A percentile compares a stretch with the other conserved stretches of the same genome.
phyloP scores from a whole-genome alignment of 2,888 invertebrate genomes.

The Drosophila greeni region DNA sequence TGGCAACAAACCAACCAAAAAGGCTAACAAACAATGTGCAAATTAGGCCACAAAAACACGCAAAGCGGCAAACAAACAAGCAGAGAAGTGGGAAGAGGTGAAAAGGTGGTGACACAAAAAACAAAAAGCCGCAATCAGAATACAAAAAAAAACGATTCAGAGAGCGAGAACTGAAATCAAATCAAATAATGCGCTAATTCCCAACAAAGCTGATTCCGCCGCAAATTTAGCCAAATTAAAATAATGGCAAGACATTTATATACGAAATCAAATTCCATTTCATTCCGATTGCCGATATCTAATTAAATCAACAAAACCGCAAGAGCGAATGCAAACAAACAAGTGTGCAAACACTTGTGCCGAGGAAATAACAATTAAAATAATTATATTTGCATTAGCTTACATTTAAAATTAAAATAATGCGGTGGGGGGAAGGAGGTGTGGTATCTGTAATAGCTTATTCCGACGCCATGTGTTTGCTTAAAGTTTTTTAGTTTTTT shows the following conservation, averaged over 20 bases:
- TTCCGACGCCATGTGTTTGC: constrained; percentile 30
- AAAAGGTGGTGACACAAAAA: constrained; percentile 18
- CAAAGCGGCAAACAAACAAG: constrained; percentile 6
- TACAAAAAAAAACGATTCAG: constrained; percentile 6
- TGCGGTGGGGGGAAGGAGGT: no score
- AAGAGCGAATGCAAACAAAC: constrained; percentile 32
- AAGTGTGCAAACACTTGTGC: constrained; percentile 15
- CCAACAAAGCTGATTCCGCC: constrained; percentile 57
- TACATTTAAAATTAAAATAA: constrained; percentile 29
- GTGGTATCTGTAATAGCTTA: constrained; percentile 5
- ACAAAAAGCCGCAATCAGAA: constrained; percentile 9
- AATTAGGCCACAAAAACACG: constrained; percentile 29
- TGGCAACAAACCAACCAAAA: constrained; percentile 32
- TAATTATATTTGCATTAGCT: constrained; percentile 35
- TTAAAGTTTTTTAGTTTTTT: constrained; percentile 27
- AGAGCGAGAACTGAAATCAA: constrained; percentile 22
- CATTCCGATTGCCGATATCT: constrained; percentile 61
- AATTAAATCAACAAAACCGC: constrained; percentile 64
- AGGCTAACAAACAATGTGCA: constrained; percentile 37
- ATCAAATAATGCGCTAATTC: constrained; percentile 59
- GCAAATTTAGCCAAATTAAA: constrained; percentile 60
- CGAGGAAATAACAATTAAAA: constrained; percentile 52
- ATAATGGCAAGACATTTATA: constrained; percentile 58
- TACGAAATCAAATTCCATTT: constrained; percentile 52
- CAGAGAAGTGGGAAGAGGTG: neutral